Evolutionary conservation across 1,140 invertebrate genomes (phyloP).

Genomic region (Drosophila arizonae): DNA sequence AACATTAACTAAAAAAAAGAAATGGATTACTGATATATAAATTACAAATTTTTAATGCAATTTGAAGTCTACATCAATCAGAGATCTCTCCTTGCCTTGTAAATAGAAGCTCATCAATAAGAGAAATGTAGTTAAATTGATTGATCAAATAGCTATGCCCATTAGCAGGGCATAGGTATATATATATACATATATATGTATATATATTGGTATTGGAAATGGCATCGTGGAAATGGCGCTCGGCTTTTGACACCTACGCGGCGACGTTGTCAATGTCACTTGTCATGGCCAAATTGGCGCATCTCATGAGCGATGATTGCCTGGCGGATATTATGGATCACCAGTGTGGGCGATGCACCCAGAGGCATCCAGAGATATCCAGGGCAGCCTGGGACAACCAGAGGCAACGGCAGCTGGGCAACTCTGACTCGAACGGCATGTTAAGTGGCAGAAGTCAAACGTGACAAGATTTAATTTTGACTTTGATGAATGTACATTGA

Average conservation of each 20-base stretch:
- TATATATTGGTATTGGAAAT: neutral
- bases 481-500: conserved; percentile 74
- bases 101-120: too few relatives aligned
- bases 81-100: too few relatives aligned
- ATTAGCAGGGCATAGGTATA: conserved; percentile 19
- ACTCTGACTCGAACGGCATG: conserved; percentile 38
- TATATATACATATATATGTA: neutral
- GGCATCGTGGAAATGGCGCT: conserved; percentile 44
- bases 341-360: conserved; percentile 24
- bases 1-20: too few relatives aligned
- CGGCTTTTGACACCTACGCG: conserved; percentile 53
- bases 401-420: conserved; percentile 12
- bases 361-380: neutral
- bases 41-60: too few relatives aligned
- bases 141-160: neutral
- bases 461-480: conserved; percentile 53
- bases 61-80: too few relatives aligned
- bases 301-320: conserved; percentile 75
- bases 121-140: too few relatives aligned
- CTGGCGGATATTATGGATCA: conserved; percentile 63
- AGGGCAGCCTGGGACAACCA: too few relatives aligned
- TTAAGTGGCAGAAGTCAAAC: conserved; percentile 50
- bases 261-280: conserved; percentile 74
- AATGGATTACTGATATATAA: too few relatives aligned
- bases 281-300: conserved; percentile 73